Conservation (phyloP, 2,113 vertebrate species). For the Tachysurus vachellii region DNA sequence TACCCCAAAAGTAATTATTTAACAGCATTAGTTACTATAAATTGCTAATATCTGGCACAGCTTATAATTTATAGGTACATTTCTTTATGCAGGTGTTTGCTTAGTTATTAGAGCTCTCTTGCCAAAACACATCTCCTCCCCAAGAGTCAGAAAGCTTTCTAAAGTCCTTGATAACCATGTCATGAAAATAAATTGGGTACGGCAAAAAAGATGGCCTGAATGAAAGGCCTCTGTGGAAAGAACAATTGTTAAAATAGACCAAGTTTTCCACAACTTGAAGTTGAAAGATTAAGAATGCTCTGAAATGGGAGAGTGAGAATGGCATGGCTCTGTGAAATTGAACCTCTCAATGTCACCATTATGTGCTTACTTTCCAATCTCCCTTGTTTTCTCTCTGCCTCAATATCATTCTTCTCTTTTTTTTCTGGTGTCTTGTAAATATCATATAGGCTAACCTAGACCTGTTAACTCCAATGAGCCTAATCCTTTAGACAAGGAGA, state of each 20-base stretch:
- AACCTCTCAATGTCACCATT: neutral
- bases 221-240: neutral
- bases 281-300: neutral
- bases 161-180: slow-evolving; percentile 6
- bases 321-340: neutral
- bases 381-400: neutral
- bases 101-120: neutral
- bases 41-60: neutral
- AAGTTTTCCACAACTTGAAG: neutral
- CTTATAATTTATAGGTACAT: neutral
- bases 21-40: neutral
- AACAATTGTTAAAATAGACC: neutral
- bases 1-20: neutral
- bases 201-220: neutral
- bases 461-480: slow-evolving; percentile 64
- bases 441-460: slow-evolving; percentile 63
- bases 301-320: neutral
- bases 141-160: slow-evolving; percentile 21
- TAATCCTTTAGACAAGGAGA: slow-evolving; percentile 67
- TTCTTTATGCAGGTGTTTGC: neutral
- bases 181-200: neutral
- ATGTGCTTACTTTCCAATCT: slow-evolving; percentile 26
- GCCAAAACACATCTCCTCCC: slow-evolving; percentile 9
- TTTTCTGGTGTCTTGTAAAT: slow-evolving; percentile 38
- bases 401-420: slow-evolving; percentile 10